Conservation (phyloP, 1,140 invertebrate genomes). For the Zaprionus davidi region DNA sequence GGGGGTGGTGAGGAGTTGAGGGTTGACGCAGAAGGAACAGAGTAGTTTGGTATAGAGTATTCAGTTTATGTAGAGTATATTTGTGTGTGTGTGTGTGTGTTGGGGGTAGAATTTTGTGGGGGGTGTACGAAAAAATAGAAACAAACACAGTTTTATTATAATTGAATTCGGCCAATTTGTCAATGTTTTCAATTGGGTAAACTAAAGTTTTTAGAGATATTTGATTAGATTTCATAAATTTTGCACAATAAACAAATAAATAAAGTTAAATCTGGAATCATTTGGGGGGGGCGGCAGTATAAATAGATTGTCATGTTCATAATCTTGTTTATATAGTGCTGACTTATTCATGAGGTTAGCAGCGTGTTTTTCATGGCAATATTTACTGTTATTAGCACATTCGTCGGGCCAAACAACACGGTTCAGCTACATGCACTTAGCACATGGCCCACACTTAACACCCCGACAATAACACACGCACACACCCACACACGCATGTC, state of each 20-base stretch:
- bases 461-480: slow-evolving; percentile 14
- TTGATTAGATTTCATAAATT: not conserved
- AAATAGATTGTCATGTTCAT: not conserved
- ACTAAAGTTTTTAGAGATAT: slow-evolving; percentile 39
- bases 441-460: slow-evolving; percentile 63
- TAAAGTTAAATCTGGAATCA: not conserved
- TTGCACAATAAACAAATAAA: slow-evolving; percentile 14
- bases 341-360: not conserved
- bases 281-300: not conserved
- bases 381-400: slow-evolving; percentile 13
- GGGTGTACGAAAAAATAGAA: slow-evolving; percentile 73
- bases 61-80: slow-evolving; percentile 43
- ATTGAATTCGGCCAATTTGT: slow-evolving; percentile 62
- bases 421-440: slow-evolving; percentile 58
- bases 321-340: not conserved
- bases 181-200: slow-evolving; percentile 36
- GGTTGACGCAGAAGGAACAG: slow-evolving; percentile 18
- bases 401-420: not conserved
- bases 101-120: slow-evolving; percentile 14
- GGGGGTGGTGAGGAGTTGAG: slow-evolving; percentile 13
- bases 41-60: slow-evolving; percentile 41
- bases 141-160: slow-evolving; percentile 71
- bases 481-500: not conserved
- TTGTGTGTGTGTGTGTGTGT: slow-evolving; percentile 35
- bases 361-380: not conserved